Conservation (phyloP, 2,888 invertebrate genomes). For the Dione juno region DNA sequence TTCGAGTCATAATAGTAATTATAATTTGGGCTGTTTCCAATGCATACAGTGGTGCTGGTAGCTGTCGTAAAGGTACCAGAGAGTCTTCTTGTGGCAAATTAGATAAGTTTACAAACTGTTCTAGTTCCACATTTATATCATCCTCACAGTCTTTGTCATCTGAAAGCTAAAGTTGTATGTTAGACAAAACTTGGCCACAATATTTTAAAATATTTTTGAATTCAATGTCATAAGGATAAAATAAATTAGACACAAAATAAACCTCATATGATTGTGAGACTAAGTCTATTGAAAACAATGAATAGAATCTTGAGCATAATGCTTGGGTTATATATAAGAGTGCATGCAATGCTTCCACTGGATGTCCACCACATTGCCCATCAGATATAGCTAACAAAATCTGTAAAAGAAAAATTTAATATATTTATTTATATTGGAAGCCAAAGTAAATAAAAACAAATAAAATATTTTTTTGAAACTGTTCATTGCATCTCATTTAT, state of each 20-base stretch:
- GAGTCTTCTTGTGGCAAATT: slow-evolving; percentile 55
- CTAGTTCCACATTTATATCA: slow-evolving; percentile 61
- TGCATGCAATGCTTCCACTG: slow-evolving; percentile 67
- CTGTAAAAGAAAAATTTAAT: slow-evolving; percentile 57
- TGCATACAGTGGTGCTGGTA: slow-evolving; percentile 72
- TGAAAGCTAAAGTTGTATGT: slow-evolving; percentile 52
- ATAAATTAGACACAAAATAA: slow-evolving; percentile 1
- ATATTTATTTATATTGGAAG: background rate
- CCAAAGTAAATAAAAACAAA: too few relatives aligned
- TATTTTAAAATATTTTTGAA: background rate
- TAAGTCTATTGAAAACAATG: slow-evolving; percentile 66
- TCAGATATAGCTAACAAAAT: slow-evolving; percentile 65
- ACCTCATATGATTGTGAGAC: slow-evolving; percentile 63
- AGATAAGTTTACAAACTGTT: slow-evolving; percentile 57
- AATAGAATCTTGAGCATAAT: slow-evolving; percentile 59
- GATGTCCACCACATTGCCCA: slow-evolving; percentile 59
- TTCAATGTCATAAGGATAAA: background rate
- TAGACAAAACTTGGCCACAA: background rate
- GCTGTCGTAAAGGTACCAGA: slow-evolving; percentile 63
- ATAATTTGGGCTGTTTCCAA: slow-evolving; percentile 66
- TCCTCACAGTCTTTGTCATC: slow-evolving; percentile 61
- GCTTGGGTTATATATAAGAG: slow-evolving; percentile 64
- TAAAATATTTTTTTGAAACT: too few relatives aligned
- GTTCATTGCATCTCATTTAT: too few relatives aligned
- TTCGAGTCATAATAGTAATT: slow-evolving; percentile 64